A percentile compares a stretch with the other conserved stretches of the same genome.
Conservation (phyloP, 2,797 vertebrate genomes). For the Mallotus villosus region DNA sequence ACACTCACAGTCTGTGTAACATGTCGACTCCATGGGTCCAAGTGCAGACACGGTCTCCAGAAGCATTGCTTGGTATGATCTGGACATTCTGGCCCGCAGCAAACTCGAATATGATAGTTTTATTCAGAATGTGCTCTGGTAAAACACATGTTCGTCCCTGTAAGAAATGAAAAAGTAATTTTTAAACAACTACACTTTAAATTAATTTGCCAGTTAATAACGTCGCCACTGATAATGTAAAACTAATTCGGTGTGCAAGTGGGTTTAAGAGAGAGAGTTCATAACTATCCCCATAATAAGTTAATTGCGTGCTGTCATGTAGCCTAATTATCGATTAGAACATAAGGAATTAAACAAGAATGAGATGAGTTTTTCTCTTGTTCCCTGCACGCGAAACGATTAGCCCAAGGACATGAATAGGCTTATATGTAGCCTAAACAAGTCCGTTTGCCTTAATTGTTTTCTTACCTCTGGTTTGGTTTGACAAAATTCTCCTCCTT, state of each 20-base stretch:
- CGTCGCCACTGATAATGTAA: no score
- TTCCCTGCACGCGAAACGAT: not conserved
- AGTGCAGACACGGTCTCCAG: slow-evolving; percentile 31
- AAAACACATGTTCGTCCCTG: slow-evolving; percentile 42
- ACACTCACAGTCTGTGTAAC: slow-evolving; percentile 27
- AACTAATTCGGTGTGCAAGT: not conserved
- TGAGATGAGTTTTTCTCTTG: not conserved
- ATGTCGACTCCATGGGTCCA: slow-evolving; percentile 30
- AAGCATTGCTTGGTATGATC: slow-evolving; percentile 45
- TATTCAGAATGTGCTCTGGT: slow-evolving; percentile 27
- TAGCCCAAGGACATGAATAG: not conserved
- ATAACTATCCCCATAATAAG: no score
- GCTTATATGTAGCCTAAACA: no score
- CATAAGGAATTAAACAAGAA: not conserved
- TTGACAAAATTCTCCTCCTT: not conserved
- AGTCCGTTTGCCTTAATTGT: not conserved
- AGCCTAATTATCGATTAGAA: no score
- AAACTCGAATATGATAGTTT: slow-evolving; percentile 32
- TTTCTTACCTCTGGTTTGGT: not conserved
- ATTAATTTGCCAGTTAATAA: no score
- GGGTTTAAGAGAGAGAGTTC: slow-evolving; percentile 4
- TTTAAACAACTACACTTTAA: no score
- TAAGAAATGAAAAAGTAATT: not conserved
- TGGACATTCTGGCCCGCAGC: slow-evolving; percentile 43
- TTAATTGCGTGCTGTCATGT: no score